Conservation (phyloP, 2,113 vertebrate genomes). For the Rhagologus leucostigma region DNA sequence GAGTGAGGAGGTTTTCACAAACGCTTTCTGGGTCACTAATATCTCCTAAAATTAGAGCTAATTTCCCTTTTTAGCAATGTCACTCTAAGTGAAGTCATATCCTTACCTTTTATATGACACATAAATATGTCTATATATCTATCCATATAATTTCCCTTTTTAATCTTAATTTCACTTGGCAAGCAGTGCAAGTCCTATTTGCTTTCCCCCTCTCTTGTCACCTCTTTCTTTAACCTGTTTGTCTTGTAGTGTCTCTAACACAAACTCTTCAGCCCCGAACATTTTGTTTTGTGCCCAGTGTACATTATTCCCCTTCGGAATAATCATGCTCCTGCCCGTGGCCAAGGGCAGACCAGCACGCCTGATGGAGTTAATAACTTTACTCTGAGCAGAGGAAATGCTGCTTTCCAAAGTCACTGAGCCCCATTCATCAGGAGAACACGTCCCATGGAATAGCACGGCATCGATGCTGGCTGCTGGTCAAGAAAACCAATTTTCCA, state of each 20-base stretch:
- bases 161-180: neutral
- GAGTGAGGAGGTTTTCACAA: neutral
- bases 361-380: neutral
- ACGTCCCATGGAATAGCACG: neutral
- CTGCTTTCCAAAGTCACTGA: neutral
- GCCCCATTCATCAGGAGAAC: neutral
- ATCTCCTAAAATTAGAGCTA: neutral
- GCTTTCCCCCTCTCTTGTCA: neutral
- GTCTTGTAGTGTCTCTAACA: neutral
- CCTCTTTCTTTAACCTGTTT: neutral
- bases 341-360: neutral
- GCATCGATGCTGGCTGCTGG: neutral
- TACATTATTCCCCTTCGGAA: neutral
- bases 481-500: neutral
- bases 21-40: neutral
- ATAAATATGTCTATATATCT: neutral
- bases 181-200: neutral
- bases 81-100: neutral
- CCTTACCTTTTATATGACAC: neutral
- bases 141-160: neutral
- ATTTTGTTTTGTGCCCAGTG: neutral
- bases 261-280: neutral
- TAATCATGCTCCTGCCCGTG: neutral
- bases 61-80: neutral
- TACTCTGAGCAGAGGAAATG: neutral